Conservation (phyloP, 2,113 vertebrate genomes). For the Clupea harengus region DNA sequence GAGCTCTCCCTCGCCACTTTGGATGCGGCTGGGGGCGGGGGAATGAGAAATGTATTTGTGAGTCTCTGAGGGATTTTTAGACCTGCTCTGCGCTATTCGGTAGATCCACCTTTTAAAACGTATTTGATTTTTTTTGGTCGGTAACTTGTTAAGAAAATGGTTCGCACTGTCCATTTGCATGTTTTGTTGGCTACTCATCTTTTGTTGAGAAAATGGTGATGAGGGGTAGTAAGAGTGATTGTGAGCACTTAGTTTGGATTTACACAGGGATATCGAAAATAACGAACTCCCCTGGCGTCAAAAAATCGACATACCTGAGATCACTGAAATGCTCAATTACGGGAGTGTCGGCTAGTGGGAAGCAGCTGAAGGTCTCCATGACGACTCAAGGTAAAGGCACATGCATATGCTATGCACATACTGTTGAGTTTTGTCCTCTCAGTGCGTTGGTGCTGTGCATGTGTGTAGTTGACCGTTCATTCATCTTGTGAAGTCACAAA, state of each 20-base stretch:
- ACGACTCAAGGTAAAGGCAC: slow-evolving; percentile 42
- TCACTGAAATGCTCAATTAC: not conserved
- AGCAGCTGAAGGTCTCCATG: not conserved
- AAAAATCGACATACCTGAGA: not conserved
- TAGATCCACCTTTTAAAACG: not conserved
- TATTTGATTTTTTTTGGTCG: not conserved
- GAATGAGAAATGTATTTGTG: not conserved
- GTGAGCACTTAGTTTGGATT: not conserved
- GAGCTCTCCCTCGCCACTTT: not conserved
- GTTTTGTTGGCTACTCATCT: not conserved
- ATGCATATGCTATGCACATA: slow-evolving; percentile 36
- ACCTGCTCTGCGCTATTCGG: not conserved
- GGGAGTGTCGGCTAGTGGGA: not conserved
- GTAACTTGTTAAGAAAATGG: not conserved
- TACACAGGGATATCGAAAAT: not conserved
- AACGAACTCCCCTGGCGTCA: not conserved
- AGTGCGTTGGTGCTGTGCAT: not conserved
- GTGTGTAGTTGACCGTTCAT: not conserved
- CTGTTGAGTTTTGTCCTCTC: not conserved
- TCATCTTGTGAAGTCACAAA: not conserved
- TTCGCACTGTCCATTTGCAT: not conserved
- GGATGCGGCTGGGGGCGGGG: too few species aligned
- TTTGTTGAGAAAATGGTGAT: not conserved
- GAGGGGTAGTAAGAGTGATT: not conserved
- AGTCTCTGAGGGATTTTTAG: not conserved